Base-by-base conservation (phyloP, 2,888 invertebrate genomes). In the Sabatieria punctata region DNA sequence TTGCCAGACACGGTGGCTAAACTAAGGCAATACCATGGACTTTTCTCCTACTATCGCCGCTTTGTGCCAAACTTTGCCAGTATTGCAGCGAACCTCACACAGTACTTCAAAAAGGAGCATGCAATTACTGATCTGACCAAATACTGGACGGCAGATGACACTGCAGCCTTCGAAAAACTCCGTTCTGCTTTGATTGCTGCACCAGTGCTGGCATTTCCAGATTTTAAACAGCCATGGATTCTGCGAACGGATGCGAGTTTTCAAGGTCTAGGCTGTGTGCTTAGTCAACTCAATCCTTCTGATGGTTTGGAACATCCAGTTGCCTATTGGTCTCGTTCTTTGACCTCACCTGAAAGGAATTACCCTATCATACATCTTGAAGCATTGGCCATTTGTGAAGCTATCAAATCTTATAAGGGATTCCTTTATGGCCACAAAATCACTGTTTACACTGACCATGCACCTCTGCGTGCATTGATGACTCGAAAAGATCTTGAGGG, bases 401-500 rank as follows among this genome's bases (percentile, higher is more conserved):
- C 64, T 2, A 47, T 65, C 1, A 38, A 57, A 4, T 65, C 66
- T 48, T 69, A 66, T 45, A 47, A 65, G n/a, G 62, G 60, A 0
- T 71, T 68, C 46, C 52, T 71, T 0, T 65, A 66, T 39, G 59
- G 62, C 1, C 33, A 54, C 6, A 27, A 51, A 0, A 61, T 68
- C 13, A 51, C 49, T 0, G 54, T 70, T 0, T 50, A 60, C 2
- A 68, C 66, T 0, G 71, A 71, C 47, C 71, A 70, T 45, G 63
- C 67, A 47, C 64, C 69, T 0, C 54, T 73, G 27, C 65, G 66
- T 60, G 73, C 69, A 67, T 50, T 73, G 4, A 51, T 67, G 47
- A 54, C 57, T 0, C 41, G 68, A 2, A 68, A 68, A 47, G 60
- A 68, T 2, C 65, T 65, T 0, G 57, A 60, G n/a, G 67, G 68